Evolutionary conservation across 2,888 invertebrate species (phyloP), one percentile per base, ranked within the genome.

Genomic region (Alloplasta piceator): DNA sequence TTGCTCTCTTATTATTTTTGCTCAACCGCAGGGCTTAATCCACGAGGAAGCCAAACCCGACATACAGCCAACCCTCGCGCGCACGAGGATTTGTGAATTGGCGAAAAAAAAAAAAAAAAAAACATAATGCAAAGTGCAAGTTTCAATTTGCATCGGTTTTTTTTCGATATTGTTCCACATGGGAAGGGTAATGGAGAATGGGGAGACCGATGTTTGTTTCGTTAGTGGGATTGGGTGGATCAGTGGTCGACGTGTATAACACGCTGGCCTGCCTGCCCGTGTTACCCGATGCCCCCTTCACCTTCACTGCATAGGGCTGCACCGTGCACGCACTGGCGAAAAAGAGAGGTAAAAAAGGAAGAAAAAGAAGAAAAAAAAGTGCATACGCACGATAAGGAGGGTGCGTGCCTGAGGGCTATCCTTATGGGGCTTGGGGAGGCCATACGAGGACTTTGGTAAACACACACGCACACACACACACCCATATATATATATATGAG

Each of bases 281-380:
- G 91, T 90, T 91, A 91, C 91, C 89, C 89, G 88, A 92, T 91
- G 91, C 91, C 91, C 90, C 91, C 89, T 91, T 91, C 91, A 91
- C 91, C 91, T 91, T 91, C 89, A 88, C 89, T 90, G 90, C 89
- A 90, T 91, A 91, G 90, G 91, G 91, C 76, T 70, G 83, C 83
- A 83, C 78, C 75, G 78, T 72, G 78, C 80, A 80, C 77, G 82
- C 81, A 80, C 58, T 67, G 50, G 76, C 72, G 60, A 75, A 84
- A 76, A 68, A 72, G 50, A 52, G 7, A 43, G 38, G 48, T 38
- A 43, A 68, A 61, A 12, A 46, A 56, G 61, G 36, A 61, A 72
- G 38, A 48, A 63, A 16, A 55, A 16, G 50, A 58, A 64, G 56
- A 83, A 87, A 89, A 90, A 88, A 89, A 87, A 87, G 86, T 90